A percentile compares a stretch with the other conserved stretches of the same genome.
Conservation (phyloP, 2,888 invertebrate genomes). For the Lasioglossum malachurum region DNA sequence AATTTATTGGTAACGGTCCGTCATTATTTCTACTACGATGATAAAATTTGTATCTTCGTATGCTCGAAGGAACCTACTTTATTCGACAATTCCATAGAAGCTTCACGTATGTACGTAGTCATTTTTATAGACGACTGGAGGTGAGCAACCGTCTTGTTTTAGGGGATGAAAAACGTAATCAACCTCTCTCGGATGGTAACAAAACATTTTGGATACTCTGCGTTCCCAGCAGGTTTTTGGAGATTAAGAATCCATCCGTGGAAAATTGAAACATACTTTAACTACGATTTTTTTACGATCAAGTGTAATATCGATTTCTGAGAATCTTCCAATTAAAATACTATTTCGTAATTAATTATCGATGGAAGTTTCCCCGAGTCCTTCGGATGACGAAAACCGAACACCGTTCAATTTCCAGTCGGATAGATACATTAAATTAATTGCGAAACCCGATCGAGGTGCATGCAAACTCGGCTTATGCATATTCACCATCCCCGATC, state of each 20-base stretch:
- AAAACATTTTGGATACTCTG: no score
- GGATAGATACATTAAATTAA: slow-evolving; percentile 12
- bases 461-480: slow-evolving; percentile 67
- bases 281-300: not conserved
- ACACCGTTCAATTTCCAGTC: not conserved
- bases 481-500: slow-evolving; percentile 62
- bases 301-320: not conserved
- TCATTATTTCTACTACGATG: not conserved
- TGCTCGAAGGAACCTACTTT: not conserved
- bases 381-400: not conserved
- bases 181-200: no score
- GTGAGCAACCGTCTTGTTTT: not conserved
- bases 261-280: not conserved
- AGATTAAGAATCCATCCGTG: no score
- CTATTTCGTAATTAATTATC: not conserved
- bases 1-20: not conserved
- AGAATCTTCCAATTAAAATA: not conserved
- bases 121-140: not conserved
- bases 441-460: slow-evolving; percentile 53
- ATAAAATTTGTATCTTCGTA: not conserved
- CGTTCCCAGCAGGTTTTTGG: not conserved
- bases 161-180: not conserved
- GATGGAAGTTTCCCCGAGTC: not conserved
- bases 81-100: not conserved
- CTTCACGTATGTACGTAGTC: not conserved